These are phyloP conservation scores for Eudasyphora cyanicolor DNA, from an alignment of 2,888 invertebrate genomes.

Conservation along the genomic window DNA sequence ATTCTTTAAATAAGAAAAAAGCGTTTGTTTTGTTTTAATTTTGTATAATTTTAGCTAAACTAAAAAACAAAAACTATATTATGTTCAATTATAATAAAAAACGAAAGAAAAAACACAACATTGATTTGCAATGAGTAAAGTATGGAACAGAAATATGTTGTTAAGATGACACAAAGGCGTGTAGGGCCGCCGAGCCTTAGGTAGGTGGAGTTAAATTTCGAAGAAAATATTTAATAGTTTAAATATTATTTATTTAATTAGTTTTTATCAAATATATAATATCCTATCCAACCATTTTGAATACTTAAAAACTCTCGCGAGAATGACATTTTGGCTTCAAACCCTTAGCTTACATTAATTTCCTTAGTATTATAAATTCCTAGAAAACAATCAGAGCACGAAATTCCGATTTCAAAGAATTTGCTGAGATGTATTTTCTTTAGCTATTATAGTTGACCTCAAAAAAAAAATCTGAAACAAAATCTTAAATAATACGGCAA, in stretches of 20 bases:
- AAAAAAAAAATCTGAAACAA: too few species aligned
- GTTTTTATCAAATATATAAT: neutral
- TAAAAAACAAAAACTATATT: neutral
- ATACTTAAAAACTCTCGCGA: neutral
- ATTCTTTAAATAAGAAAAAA: constrained; percentile 42
- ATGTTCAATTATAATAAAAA: neutral
- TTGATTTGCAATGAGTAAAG: constrained; percentile 20
- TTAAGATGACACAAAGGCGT: neutral
- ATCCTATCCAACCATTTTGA: neutral
- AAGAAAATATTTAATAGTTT: too few species aligned
- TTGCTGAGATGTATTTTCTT: too few species aligned
- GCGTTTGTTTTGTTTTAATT: constrained; percentile 14
- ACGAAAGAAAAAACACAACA: constrained; percentile 14
- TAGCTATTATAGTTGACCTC: too few species aligned
- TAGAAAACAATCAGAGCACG: too few species aligned
- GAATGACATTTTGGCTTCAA: neutral
- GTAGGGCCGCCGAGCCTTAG: neutral
- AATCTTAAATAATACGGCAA: too few species aligned
- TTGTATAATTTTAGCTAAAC: constrained; percentile 19
- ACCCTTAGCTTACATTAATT: too few species aligned
- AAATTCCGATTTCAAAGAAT: too few species aligned
- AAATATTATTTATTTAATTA: too few species aligned
- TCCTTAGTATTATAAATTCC: too few species aligned
- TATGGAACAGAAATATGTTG: neutral
- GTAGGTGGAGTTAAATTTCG: too few species aligned